Base-by-base conservation (phyloP, 1,140 invertebrate genomes). In the Meloidogyne exigua region DNA sequence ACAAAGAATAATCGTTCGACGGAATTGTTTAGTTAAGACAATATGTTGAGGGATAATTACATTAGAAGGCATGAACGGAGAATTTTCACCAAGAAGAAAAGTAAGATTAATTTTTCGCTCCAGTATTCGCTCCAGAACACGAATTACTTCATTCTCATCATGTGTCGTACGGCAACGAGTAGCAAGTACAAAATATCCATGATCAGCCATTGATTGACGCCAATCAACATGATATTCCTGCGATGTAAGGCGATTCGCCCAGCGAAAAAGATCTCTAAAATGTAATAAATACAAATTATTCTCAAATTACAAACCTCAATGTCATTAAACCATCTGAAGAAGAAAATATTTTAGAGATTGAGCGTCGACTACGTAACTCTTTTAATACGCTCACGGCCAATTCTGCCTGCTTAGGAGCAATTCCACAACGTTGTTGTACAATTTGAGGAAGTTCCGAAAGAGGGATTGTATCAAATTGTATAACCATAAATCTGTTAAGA, bases 381-480 rank as follows among this genome's bases (percentile, higher is more conserved):
- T 49, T 91, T 92, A 99, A 94, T 2, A 96, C 93, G 66, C 90
- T 90, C n/a, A 99, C 93, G 88, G 99, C 92, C 88, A 95, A 94
- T 82, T 93, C 92, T 77, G 93, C 92, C 88, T 96, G 95, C 0
- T 93, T 92, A 3, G 90, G 88, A 4, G 96, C 93, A 83, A 99
- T 92, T 12, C 91, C 90, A 89, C 95, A 98, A 79, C 95, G 90
- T 84, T 93, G 89, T 85, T 96, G 92, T 15, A 99, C 90, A 88
- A 99, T 99, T 15, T 89, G 91, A 88, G 94, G 92, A 49, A 99
- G 88, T 87, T 99, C 96, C 0, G 88, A 84, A 44, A 92, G 89
- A 0, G 96, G 96, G 85, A 99, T 95, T 86, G 96, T 94, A 87
- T 94, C 92, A 88, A 98, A 99, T 88, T 98, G 95, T 7, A 99